Base-by-base conservation (phyloP, 1,140 invertebrate genomes). In the Drosophila sp. region DNA sequence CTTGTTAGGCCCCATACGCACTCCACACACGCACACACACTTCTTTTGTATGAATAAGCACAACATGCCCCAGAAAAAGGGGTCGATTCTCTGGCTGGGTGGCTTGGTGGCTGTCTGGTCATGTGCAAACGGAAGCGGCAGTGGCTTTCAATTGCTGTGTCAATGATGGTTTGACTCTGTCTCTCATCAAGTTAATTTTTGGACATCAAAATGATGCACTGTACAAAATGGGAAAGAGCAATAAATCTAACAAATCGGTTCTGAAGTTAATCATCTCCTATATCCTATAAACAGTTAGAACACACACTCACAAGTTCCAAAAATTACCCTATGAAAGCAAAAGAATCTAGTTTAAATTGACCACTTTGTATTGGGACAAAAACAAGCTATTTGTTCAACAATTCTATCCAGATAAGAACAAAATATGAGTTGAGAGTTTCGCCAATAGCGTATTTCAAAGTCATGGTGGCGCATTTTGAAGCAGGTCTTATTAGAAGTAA, bases 111-210 rank as follows among this genome's bases (percentile, higher is more conserved):
- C 17, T 23, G 56, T 58, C 33, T 64, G 74, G 10, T 41, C 66
- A 76, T 76, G 57, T 57, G 73, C 40, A 76, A 76, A 76, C 66
- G 67, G 67, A 71, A 70, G 75, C 77, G 62, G 41, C 76, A 70
- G 67, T 77, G 61, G 25, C 76, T 54, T 47, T 30, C 67, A 77
- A 71, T 77, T 77, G 75, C 70, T 71, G 58, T 71, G 74, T 71
- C 75, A 77, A 77, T 77, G 67, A 71, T 72, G 73, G 33, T 70
- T 66, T 76, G 72, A 66, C 66, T 76, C 41, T 63, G 72, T 1
- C 72, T 76, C 58, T 76, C 72, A 76, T 76, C 73, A 76, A 76
- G 73, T 76, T 56, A 64, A 10, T 60, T 33, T 17, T 27, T 25
- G 38, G 27, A 60, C 32, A 6, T 38, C 23, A 35, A 17, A 41